Evolutionary conservation across 2,113 vertebrate genomes (phyloP), one percentile per base, ranked within the genome.

Genomic region (Lampris megalopsis): DNA sequence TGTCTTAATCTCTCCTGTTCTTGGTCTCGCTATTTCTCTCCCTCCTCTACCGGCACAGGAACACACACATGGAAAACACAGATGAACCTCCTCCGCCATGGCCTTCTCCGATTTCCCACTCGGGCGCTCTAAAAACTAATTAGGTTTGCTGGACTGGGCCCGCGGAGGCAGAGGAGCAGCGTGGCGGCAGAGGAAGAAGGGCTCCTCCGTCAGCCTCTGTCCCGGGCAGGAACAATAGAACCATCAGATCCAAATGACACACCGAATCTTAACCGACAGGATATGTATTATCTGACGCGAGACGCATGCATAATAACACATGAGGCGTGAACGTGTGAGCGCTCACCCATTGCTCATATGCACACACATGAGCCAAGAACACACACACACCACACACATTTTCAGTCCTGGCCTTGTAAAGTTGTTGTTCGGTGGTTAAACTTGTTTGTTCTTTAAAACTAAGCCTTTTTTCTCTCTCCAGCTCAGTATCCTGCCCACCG

Each of bases 361-460:
- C 50, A 53, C n/a, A 11, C n/a, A 11, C 50, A 53, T 13, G 13
- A 13, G 50, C 10, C 43, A 38, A 60, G 13, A 9, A 49, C 45
- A 64, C 47, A 49, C 63, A 61, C 59, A 61, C 24, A 64, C n/a
- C 11, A 13, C 41, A 47, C 35, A 10, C 60, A 47, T 63, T 6
- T 49, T 37, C 8, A 5, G 4, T 13, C 10, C 10, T 53, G 50
- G 50, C 4, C 50, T 53, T 53, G 10, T 53, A 11, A 53, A 11
- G 50, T 13, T 53, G 50, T 4, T 9, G 4, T 13, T 53, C 9
- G 13, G 2, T 53, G 50, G 10, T 63, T 68, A 68, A 37, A 36
- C 48, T 59, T 58, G 7, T 74, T 77, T 77, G 75, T 84, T 84
- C 72, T 74, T 67, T 82, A 73, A 82, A 80, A 76, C 71, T 60